Percentiles rank a stretch among this genome's conserved stretches.
These are phyloP conservation scores for Grapholita molesta DNA, from an alignment of 1,140 invertebrate genomes.

Conservation along the genomic window DNA sequence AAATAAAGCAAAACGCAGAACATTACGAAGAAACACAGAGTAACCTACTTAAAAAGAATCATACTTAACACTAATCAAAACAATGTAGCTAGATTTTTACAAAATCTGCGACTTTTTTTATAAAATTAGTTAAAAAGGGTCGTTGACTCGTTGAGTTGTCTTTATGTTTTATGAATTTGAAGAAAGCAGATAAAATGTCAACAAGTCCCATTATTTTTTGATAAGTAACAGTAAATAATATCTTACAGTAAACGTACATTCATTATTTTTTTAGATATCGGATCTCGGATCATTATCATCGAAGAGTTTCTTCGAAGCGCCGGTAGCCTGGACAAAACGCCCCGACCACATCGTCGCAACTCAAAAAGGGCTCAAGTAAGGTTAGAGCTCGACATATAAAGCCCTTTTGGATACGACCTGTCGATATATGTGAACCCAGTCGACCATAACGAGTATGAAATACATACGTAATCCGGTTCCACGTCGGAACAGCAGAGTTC, in stretches of 20 bases:
- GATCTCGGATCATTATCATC: background rate
- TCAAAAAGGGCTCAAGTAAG: background rate
- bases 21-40: too few relatives aligned
- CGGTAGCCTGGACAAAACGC: background rate
- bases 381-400: background rate
- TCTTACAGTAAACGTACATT: background rate
- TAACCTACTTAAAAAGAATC: too few relatives aligned
- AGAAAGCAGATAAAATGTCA: background rate
- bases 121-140: too few relatives aligned
- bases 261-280: background rate
- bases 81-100: too few relatives aligned
- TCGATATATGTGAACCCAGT: background rate
- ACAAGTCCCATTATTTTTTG: background rate
- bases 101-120: too few relatives aligned
- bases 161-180: too few relatives aligned
- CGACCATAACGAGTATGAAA: conserved; percentile 5
- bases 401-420: background rate
- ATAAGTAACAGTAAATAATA: background rate
- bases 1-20: too few relatives aligned
- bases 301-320: background rate
- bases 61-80: too few relatives aligned
- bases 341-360: background rate
- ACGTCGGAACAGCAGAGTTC: background rate
- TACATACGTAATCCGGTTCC: background rate
- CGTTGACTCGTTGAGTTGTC: too few relatives aligned